Base-by-base conservation (phyloP, 1,140 invertebrate genomes). In the Calosoma granatense region DNA sequence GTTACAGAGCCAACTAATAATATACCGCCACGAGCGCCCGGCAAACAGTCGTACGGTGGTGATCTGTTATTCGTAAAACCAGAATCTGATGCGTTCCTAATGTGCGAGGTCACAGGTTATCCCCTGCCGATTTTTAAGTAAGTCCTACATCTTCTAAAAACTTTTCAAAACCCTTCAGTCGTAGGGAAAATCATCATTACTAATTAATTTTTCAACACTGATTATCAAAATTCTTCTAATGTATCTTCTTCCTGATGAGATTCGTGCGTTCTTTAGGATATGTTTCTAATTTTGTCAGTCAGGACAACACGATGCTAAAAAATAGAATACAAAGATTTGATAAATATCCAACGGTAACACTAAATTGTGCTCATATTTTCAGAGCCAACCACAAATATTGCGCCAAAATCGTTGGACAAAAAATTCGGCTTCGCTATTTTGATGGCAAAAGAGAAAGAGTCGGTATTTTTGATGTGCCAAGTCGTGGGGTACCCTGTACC, bases 121-220 rank as follows among this genome's bases (percentile, higher is more conserved):
- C 85, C 85, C 55, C 77, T 82, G 71, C 84, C 84, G 65, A 70
- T 75, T 68, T 83, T 82, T 76, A 81, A 80, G 82, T 83, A 79
- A 79, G 75, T 77, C 58, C 55, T n/a, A n/a, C n/a, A n/a, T n/a
- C n/a, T n/a, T n/a, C n/a, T n/a, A n/a, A n/a, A n/a, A n/a, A n/a
- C n/a, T n/a, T n/a, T n/a, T n/a, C n/a, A n/a, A n/a, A n/a, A n/a
- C n/a, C n/a, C n/a, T n/a, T n/a, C n/a, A n/a, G n/a, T n/a, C n/a
- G n/a, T n/a, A n/a, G n/a, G n/a, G n/a, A n/a, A n/a, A n/a, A n/a
- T n/a, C n/a, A n/a, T n/a, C n/a, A n/a, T n/a, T n/a, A n/a, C n/a
- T n/a, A n/a, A n/a, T n/a, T n/a, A n/a, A n/a, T n/a, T n/a, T n/a
- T n/a, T n/a, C n/a, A n/a, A n/a, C n/a, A n/a, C n/a, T n/a, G n/a